These are phyloP conservation scores for Semotilus atromaculatus DNA, from an alignment of 2,797 vertebrate genomes.

Conservation along the genomic window DNA sequence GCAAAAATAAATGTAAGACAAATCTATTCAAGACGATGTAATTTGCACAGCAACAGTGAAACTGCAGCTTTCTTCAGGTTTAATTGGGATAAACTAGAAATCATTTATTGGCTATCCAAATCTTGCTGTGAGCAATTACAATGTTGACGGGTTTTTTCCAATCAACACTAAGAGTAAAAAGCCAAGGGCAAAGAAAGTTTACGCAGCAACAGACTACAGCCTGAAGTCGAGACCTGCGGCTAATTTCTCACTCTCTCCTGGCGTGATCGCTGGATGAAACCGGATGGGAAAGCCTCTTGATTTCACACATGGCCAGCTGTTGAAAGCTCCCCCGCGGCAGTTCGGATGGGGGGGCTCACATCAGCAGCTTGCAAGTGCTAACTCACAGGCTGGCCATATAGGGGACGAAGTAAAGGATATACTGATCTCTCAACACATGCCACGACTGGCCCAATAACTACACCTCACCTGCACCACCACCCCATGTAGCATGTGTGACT, in stretches of 20 bases:
- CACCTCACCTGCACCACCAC: background rate
- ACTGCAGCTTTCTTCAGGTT: slow-evolving; percentile 49
- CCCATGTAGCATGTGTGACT: background rate
- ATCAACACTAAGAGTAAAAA: slow-evolving; percentile 46
- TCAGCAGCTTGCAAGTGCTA: slow-evolving; percentile 11
- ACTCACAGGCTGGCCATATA: background rate
- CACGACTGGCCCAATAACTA: background rate
- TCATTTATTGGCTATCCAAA: slow-evolving; percentile 50
- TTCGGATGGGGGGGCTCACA: background rate
- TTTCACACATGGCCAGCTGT: slow-evolving; percentile 57
- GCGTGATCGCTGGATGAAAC: slow-evolving; percentile 39
- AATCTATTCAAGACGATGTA: background rate
- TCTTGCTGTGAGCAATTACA: slow-evolving; percentile 54
- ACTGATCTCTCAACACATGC: slow-evolving; percentile 2
- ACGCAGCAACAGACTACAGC: slow-evolving; percentile 21
- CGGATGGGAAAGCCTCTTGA: slow-evolving; percentile 47
- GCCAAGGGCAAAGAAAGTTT: slow-evolving; percentile 27
- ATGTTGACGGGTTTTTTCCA: slow-evolving; percentile 56
- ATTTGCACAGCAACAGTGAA: slow-evolving; percentile 42
- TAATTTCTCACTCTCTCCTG: slow-evolving; percentile 47
- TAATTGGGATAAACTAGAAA: slow-evolving; percentile 30
- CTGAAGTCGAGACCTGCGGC: slow-evolving; percentile 34
- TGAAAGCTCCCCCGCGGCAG: slow-evolving; percentile 38
- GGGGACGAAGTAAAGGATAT: background rate
- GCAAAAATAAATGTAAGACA: background rate